Evolutionary conservation across 2,888 invertebrate species (phyloP).

Genomic region (Biston stratarius): DNA sequence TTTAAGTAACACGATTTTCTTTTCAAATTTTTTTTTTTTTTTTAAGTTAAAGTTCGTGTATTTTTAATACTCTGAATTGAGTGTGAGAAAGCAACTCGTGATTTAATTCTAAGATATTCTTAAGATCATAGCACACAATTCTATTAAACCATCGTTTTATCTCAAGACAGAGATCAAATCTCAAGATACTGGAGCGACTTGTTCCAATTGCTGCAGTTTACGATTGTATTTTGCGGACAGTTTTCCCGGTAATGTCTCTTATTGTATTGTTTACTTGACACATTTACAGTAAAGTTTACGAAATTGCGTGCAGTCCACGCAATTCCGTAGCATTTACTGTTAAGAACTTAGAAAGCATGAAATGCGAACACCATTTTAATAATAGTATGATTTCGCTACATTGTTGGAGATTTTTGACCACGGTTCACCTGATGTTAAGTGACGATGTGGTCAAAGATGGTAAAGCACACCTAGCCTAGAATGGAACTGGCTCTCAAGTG

Average conservation of each 20-base stretch:
- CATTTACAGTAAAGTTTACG: constrained; percentile 19
- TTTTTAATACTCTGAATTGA: no score
- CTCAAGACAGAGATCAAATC: constrained; percentile 13
- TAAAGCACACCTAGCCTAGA: no score
- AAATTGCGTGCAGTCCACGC: constrained; percentile 8
- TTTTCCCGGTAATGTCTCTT: constrained; percentile 7
- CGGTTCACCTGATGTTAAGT: no score
- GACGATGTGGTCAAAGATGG: no score
- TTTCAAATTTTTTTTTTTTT: no score
- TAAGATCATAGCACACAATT: neutral
- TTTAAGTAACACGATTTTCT: no score
- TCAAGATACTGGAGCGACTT: constrained; percentile 12
- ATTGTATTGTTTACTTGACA: constrained; percentile 23
- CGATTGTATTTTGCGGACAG: constrained; percentile 3
- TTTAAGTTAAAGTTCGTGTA: no score
- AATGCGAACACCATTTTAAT: neutral
- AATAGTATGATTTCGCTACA: neutral
- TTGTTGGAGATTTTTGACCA: no score
- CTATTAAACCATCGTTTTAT: neutral
- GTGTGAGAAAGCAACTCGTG: no score
- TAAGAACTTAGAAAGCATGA: neutral
- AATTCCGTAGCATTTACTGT: constrained; percentile 10
- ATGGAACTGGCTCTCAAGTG: no score
- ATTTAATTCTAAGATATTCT: no score
- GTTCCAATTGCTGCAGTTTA: constrained; percentile 11